Evolutionary conservation across 2,797 vertebrate genomes (phyloP).

Genomic region (Phoeniculus purpureus): DNA sequence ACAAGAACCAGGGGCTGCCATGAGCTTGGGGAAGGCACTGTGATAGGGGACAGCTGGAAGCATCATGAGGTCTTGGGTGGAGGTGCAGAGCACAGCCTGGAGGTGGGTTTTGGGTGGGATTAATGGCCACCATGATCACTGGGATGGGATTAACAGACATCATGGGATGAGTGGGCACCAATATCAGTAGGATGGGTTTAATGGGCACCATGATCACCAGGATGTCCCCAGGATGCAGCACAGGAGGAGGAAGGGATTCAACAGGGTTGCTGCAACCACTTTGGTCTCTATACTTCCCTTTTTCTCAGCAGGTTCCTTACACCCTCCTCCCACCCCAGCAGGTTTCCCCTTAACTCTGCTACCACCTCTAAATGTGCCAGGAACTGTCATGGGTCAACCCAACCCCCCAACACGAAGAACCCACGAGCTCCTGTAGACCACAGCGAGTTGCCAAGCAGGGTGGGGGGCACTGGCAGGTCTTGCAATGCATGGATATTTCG

Average conservation of each 20-base stretch:
- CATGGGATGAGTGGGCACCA: too few relatives aligned
- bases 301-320: neutral
- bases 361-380: neutral
- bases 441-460: fast-evolving
- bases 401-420: fast-evolving
- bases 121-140: fast-evolving
- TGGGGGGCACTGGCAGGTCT: neutral
- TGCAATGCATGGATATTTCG: neutral
- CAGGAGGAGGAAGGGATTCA: neutral
- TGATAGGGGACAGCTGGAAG: neutral
- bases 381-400: fast-evolving
- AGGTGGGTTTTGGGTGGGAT: neutral
- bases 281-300: too few relatives aligned
- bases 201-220: fast-evolving
- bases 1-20: neutral
- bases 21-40: fast-evolving
- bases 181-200: neutral
- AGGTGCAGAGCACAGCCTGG: neutral
- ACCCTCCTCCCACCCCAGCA: neutral
- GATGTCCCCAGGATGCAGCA: neutral
- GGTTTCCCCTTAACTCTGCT: neutral
- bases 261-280: neutral
- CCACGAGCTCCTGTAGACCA: neutral
- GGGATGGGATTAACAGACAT: neutral
- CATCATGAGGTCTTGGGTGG: fast-evolving